Conservation (phyloP, 1,140 invertebrate genomes). For the Brachystomella parvula region DNA sequence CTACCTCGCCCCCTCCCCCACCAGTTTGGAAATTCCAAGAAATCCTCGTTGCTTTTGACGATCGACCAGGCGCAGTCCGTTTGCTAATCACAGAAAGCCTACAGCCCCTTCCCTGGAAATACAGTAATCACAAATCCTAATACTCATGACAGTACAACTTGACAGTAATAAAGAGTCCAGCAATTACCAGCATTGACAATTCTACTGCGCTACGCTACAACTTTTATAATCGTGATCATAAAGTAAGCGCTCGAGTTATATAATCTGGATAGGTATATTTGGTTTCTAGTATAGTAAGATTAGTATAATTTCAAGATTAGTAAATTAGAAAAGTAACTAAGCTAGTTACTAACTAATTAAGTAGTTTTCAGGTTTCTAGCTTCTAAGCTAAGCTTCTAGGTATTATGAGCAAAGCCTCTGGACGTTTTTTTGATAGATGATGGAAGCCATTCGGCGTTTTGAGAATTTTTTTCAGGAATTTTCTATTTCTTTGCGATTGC, state of each 20-base stretch:
- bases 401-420: not conserved
- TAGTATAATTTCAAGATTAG: too few species aligned
- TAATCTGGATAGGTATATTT: too few species aligned
- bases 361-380: not conserved
- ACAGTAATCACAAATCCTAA: not conserved
- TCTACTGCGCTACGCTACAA: too few species aligned
- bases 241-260: not conserved
- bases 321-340: too few species aligned
- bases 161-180: too few species aligned
- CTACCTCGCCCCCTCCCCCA: not conserved
- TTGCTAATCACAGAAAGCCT: too few species aligned
- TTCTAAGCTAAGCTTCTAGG: not conserved
- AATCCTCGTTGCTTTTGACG: conserved; percentile 19
- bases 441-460: not conserved
- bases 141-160: too few species aligned
- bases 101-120: not conserved
- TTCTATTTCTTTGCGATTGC: not conserved
- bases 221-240: not conserved
- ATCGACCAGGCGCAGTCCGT: conserved; percentile 21
- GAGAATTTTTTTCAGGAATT: not conserved
- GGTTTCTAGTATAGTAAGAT: too few species aligned
- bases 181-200: too few species aligned
- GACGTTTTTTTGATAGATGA: not conserved
- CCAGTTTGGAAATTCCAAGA: not conserved
- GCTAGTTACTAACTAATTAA: too few species aligned